Evolutionary conservation across 1,140 invertebrate species (phyloP).

Genomic region (Drosophila punjabiensis): DNA sequence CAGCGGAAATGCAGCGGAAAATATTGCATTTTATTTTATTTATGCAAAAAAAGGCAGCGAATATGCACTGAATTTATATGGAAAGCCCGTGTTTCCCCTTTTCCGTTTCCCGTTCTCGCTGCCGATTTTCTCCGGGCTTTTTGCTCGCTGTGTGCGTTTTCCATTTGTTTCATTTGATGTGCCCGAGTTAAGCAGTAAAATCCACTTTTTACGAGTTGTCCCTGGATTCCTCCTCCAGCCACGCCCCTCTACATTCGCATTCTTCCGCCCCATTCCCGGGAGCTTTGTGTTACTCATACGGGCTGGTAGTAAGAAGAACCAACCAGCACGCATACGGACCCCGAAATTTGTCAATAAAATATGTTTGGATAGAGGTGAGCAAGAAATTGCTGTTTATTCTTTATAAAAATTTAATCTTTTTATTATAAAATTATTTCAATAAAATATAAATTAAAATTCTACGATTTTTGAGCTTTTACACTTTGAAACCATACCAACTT

Average conservation of each 20-base stretch:
- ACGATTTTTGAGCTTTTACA: accelerated
- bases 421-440: too few species aligned
- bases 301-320: constrained; percentile 12
- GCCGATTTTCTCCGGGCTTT: constrained; percentile 8
- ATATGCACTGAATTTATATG: constrained; percentile 37
- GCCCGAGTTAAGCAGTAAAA: constrained; percentile 79
- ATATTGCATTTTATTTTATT: constrained; percentile 85
- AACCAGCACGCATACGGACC: constrained; percentile 28
- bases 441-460: background rate
- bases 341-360: constrained; percentile 69
- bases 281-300: constrained; percentile 52
- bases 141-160: constrained; percentile 47
- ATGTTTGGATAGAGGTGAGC: constrained; percentile 39
- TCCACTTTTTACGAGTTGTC: constrained; percentile 78
- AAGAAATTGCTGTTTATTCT: background rate
- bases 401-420: background rate
- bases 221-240: constrained; percentile 25
- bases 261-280: background rate
- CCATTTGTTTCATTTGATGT: constrained; percentile 78
- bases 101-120: background rate
- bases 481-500: background rate
- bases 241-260: background rate
- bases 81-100: constrained; percentile 32
- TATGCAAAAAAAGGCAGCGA: constrained; percentile 57
- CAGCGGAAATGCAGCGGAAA: constrained; percentile 59